A percentile compares a stretch with the other conserved stretches of the same genome.
These are phyloP conservation scores for Monopterus albus DNA, from an alignment of 2,113 vertebrate genomes.

Conservation along the genomic window DNA sequence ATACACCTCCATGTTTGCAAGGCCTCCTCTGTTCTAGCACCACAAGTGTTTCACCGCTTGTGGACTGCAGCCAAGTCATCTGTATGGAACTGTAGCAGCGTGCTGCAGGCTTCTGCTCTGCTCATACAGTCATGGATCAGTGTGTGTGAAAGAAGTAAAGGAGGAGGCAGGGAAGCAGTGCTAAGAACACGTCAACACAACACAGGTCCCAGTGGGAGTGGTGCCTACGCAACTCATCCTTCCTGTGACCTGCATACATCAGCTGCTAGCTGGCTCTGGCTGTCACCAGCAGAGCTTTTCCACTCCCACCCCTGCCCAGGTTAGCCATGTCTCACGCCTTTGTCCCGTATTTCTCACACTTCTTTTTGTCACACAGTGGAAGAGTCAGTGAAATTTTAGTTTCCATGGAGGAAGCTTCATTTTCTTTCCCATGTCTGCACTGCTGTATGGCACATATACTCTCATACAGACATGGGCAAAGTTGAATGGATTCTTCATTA, in stretches of 20 bases:
- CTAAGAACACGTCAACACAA: constrained; percentile 40
- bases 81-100: background rate
- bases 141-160: constrained; percentile 22
- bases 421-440: constrained; percentile 24
- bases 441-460: constrained; percentile 8
- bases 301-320: constrained; percentile 56
- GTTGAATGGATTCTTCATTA: constrained; percentile 1
- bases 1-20: background rate
- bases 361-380: constrained; percentile 37
- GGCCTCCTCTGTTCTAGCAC: background rate
- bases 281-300: constrained; percentile 38
- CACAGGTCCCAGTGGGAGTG: constrained; percentile 50
- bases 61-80: constrained; percentile 12
- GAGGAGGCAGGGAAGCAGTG: constrained; percentile 45
- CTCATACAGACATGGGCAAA: background rate
- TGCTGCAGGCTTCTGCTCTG: constrained; percentile 8
- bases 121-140: constrained; percentile 22
- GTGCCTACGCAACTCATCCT: constrained; percentile 56
- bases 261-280: constrained; percentile 39
- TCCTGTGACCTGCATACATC: constrained; percentile 67
- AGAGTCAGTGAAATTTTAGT: constrained; percentile 3
- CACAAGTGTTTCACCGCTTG: background rate
- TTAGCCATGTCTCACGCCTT: constrained; percentile 56
- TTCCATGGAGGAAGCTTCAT: constrained; percentile 22
- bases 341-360: constrained; percentile 49